These are phyloP conservation scores for Hephaestus fuliginosus DNA, from an alignment of 2,797 vertebrate species.

Conservation along the genomic window DNA sequence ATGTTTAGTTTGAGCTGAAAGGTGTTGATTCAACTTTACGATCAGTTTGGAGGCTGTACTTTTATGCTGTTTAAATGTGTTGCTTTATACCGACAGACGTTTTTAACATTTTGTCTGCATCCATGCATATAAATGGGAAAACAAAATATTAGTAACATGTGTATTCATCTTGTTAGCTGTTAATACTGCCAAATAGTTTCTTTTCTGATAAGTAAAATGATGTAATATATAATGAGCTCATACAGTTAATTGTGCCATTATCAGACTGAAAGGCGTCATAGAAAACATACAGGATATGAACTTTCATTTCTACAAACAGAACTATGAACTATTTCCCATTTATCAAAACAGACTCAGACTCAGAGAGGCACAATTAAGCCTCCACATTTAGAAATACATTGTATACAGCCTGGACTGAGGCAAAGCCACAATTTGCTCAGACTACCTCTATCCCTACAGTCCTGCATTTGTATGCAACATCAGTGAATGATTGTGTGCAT, in stretches of 20 bases:
- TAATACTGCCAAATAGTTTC: not conserved
- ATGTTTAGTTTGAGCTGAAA: not conserved
- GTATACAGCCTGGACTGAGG: not conserved
- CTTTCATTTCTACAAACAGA: not conserved
- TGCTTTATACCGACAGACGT: no score
- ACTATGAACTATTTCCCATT: not conserved
- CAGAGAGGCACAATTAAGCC: not conserved
- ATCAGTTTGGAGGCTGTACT: not conserved
- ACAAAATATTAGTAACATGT: not conserved
- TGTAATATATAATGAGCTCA: not conserved
- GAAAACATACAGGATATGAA: conserved; percentile 3
- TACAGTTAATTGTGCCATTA: not conserved
- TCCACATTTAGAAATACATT: not conserved
- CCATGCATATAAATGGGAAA: not conserved
- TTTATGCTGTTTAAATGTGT: not conserved
- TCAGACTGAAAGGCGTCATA: not conserved
- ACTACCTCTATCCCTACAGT: not conserved
- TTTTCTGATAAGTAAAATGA: not conserved
- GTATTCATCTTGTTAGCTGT: not conserved
- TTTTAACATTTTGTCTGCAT: not conserved
- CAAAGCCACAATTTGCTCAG: not conserved
- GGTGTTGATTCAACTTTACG: not conserved
- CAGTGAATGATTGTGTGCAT: conserved; percentile 22
- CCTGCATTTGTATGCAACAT: not conserved
- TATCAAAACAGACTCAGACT: not conserved